phyloP scores from a whole-genome alignment of 2,888 invertebrate species.

The Hirtodrosophila cameraria region DNA sequence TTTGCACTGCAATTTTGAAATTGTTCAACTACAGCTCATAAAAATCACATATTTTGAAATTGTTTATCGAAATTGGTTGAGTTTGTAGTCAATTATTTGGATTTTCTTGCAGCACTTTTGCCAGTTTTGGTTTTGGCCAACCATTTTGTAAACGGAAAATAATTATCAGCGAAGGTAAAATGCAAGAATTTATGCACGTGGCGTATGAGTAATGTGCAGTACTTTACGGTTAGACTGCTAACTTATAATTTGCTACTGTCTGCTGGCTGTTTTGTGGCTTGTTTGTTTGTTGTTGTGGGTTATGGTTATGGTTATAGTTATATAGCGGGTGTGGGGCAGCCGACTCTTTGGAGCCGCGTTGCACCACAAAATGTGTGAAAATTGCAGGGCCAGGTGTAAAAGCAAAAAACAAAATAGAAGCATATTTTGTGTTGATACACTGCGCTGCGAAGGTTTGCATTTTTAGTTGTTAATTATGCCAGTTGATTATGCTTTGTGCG shows the following conservation, averaged over 20 bases:
- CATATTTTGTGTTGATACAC: conserved; percentile 71
- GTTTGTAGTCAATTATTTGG: conserved; percentile 1
- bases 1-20: no score
- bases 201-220: conserved; percentile 74
- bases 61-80: background rate
- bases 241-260: conserved; percentile 76
- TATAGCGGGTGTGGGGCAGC: background rate
- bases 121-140: conserved; percentile 33
- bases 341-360: conserved; percentile 24
- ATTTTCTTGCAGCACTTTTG: background rate
- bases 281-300: conserved; percentile 55
- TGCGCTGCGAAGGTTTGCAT: conserved; percentile 53
- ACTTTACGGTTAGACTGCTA: conserved; percentile 59
- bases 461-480: conserved; percentile 78
- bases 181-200: conserved; percentile 69
- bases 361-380: conserved; percentile 74
- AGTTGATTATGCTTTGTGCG: conserved; percentile 78
- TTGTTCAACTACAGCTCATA: background rate
- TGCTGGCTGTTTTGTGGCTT: conserved; percentile 66
- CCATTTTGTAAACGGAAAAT: conserved; percentile 76
- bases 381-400: conserved; percentile 67
- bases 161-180: conserved; percentile 57
- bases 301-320: no score
- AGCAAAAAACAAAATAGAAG: no score
- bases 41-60: background rate